Conservation (phyloP, 2,797 vertebrate species). For the Melanotaenia nigrans region DNA sequence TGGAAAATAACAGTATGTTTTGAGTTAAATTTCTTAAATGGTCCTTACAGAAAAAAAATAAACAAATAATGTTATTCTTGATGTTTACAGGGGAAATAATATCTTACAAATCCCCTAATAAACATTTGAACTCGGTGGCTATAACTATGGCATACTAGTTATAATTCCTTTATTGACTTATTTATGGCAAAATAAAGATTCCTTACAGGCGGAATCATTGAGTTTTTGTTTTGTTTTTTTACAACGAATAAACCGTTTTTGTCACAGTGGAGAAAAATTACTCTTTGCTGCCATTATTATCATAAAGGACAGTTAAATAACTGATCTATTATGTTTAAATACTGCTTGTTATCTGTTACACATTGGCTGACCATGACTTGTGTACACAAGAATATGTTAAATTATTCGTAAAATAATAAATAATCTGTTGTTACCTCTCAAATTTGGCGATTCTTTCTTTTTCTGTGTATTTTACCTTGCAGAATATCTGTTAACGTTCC, state of each 20-base stretch:
- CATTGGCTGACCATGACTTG: background rate
- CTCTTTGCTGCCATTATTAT: too few relatives aligned
- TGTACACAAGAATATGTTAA: background rate
- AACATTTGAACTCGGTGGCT: background rate
- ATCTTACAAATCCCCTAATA: too few relatives aligned
- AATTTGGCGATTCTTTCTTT: too few relatives aligned
- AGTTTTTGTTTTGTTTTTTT: too few relatives aligned
- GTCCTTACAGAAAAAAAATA: background rate
- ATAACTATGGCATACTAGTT: background rate
- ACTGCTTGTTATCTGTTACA: background rate
- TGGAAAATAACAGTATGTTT: conserved; percentile 44
- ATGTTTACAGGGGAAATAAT: too few relatives aligned
- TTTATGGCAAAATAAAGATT: too few relatives aligned
- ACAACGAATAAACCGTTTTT: too few relatives aligned
- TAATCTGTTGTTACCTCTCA: background rate
- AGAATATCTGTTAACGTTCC: too few relatives aligned
- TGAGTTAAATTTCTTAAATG: too few relatives aligned
- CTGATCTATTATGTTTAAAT: background rate
- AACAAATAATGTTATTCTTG: background rate
- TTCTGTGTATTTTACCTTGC: background rate
- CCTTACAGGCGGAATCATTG: too few relatives aligned
- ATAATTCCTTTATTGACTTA: background rate
- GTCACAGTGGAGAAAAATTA: too few relatives aligned
- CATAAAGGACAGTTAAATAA: too few relatives aligned
- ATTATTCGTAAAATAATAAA: background rate